Evolutionary conservation across 2,888 invertebrate species (phyloP), one percentile per base, ranked within the genome.

Genomic region (Cryptus armator): DNA sequence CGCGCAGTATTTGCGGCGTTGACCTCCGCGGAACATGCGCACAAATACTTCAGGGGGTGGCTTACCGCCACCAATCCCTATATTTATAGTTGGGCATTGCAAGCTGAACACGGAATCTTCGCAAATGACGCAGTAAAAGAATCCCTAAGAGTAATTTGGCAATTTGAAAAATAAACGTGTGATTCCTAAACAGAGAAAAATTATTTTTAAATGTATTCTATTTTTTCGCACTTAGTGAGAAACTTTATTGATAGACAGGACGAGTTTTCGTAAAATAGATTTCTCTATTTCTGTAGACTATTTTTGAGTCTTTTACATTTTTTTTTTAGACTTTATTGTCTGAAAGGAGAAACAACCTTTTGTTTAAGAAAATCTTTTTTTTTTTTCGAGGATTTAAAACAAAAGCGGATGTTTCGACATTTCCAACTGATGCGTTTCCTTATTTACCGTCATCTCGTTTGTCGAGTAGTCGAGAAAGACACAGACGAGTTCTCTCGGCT

Each of bases 1-100:
- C 81, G 46, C 83, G 86, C 90, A 90, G 89, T 90, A 89, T 91
- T 91, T 90, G 88, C 88, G 29, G 62, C 44, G 62, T 37, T 56
- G 46, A 16, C 48, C 59, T 53, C 51, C 77, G 43, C 44, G 81
- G 87, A 84, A 87, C 87, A 85, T 89, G 88, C 90, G 89, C 89
- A 86, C 72, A 76, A 80, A 80, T 56, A 46, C 76, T 19, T 48
- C 79, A 87, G 89, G 90, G 91, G 90, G 86, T 90, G 90, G 88
- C 86, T 86, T 74, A 84, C 72, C 76, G 66, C 81, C 79, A 82
- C 66, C 72, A 87, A 87, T 78, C 74, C 81, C 77, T 75, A 12
- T 37, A 37, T 66, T 43, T 48, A 16, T 71, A 37, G 37, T 37
- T 43, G 19, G 19, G 59, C 51, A 16, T 62, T 46, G 16, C 24